Percentiles rank a stretch among this genome's conserved stretches.
phyloP scores from a whole-genome alignment of 2,888 invertebrate genomes.

The Andrena minutula region DNA sequence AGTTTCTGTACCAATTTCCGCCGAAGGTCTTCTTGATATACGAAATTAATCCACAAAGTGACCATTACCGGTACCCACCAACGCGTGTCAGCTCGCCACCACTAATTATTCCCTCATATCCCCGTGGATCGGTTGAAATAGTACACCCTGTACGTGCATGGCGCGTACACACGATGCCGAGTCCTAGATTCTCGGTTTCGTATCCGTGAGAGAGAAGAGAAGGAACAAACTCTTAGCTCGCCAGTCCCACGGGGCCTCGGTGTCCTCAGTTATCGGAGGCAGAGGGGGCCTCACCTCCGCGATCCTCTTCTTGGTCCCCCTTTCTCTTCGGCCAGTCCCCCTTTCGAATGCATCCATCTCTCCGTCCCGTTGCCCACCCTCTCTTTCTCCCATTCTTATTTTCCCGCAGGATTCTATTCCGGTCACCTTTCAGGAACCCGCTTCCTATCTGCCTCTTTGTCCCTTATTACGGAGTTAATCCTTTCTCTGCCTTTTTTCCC shows the following conservation, averaged over 20 bases:
- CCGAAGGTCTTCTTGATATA: no score
- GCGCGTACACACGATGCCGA: constrained; percentile 68
- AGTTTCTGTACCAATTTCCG: no score
- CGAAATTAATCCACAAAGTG: no score
- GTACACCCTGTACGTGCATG: constrained; percentile 35
- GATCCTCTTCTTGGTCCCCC: constrained; percentile 70
- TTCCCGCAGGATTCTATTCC: constrained; percentile 5
- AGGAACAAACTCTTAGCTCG: constrained; percentile 70
- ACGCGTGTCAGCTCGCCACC: background rate
- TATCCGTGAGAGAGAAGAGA: constrained; percentile 77
- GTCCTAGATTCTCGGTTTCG: constrained; percentile 79
- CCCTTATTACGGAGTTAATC: constrained; percentile 63
- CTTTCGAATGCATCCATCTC: constrained; percentile 71
- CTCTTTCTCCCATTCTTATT: constrained; percentile 29
- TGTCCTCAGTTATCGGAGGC: constrained; percentile 74
- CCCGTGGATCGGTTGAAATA: background rate
- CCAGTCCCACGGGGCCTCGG: constrained; percentile 77
- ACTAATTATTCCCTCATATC: background rate
- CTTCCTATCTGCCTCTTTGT: constrained; percentile 48
- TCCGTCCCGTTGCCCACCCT: constrained; percentile 29
- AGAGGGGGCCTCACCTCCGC: constrained; percentile 65
- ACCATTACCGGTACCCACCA: no score
- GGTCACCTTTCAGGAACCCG: constrained; percentile 25
- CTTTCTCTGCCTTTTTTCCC: constrained; percentile 41
- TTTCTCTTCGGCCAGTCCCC: constrained; percentile 69